Percentiles rank a stretch among this genome's conserved stretches.
Conservation (phyloP, 2,888 invertebrate genomes). For the Volucella inflata region DNA sequence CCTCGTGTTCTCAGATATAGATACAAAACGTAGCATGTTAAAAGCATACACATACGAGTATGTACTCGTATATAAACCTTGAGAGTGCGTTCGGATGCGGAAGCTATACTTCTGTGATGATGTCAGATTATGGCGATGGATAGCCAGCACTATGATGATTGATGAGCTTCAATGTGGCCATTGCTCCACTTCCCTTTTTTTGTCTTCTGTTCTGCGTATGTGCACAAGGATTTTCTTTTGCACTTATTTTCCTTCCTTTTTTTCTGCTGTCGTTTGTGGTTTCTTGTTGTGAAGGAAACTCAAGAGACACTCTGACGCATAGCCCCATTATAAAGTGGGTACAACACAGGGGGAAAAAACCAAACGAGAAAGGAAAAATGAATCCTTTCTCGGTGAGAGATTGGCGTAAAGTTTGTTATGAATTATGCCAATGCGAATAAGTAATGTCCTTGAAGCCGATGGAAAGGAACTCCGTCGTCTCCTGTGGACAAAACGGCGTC, state of each 20-base stretch:
- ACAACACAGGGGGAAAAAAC: slow-evolving; percentile 30
- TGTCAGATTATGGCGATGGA: slow-evolving; percentile 70
- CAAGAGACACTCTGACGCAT: slow-evolving; percentile 68
- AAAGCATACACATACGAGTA: slow-evolving; percentile 21
- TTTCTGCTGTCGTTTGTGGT: slow-evolving; percentile 36
- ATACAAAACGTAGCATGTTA: slow-evolving; percentile 14
- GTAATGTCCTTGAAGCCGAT: slow-evolving; percentile 63
- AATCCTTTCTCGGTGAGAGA: slow-evolving; percentile 68
- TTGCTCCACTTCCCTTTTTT: slow-evolving; percentile 67
- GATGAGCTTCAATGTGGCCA: slow-evolving; percentile 69
- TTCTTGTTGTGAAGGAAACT: slow-evolving; percentile 45
- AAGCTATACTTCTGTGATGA: slow-evolving; percentile 66
- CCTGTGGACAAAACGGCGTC: slow-evolving; percentile 54
- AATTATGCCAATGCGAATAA: slow-evolving; percentile 69
- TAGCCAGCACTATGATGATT: slow-evolving; percentile 68
- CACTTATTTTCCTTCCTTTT: slow-evolving; percentile 17
- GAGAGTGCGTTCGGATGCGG: slow-evolving; percentile 54
- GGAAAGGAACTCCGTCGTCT: slow-evolving; percentile 10
- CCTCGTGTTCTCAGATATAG: background rate
- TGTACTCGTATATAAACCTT: slow-evolving; percentile 9
- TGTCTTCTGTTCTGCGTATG: slow-evolving; percentile 47
- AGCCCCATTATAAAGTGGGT: slow-evolving; percentile 59
- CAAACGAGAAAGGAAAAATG: slow-evolving; percentile 34
- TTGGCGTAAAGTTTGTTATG: slow-evolving; percentile 65
- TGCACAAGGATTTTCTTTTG: background rate